Percentiles rank a stretch among this genome's conserved stretches.
These are phyloP conservation scores for Conchocele bisecta DNA, from an alignment of 2,888 invertebrate genomes.

Conservation along the genomic window DNA sequence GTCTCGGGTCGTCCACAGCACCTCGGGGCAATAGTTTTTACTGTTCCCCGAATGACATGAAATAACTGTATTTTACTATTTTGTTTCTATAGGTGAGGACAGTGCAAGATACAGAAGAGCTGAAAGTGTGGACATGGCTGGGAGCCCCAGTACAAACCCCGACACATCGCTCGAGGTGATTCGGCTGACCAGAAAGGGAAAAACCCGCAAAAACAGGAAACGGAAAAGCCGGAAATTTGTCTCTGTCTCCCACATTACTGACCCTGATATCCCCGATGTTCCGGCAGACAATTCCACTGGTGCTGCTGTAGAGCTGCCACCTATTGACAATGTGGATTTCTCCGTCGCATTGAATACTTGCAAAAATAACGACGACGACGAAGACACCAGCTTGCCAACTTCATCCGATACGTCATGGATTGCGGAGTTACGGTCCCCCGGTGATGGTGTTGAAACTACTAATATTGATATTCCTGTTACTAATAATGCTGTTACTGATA, in stretches of 20 bases:
- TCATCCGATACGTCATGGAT: background rate
- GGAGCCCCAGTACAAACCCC: background rate
- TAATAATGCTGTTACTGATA: background rate
- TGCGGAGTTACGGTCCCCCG: slow-evolving; percentile 15
- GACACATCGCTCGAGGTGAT: slow-evolving; percentile 46
- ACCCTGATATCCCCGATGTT: slow-evolving; percentile 25
- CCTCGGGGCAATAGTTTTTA: too few relatives aligned
- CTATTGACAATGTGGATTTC: slow-evolving; percentile 47
- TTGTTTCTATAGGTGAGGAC: too few relatives aligned
- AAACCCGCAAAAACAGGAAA: slow-evolving; percentile 39
- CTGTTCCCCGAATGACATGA: too few relatives aligned
- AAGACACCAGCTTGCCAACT: background rate
- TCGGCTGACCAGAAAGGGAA: slow-evolving; percentile 41
- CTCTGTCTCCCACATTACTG: slow-evolving; percentile 29
- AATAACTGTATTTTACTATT: too few relatives aligned
- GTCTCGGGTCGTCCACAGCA: too few relatives aligned
- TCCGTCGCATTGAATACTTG: slow-evolving; percentile 41
- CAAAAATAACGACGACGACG: slow-evolving; percentile 31
- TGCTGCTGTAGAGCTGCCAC: slow-evolving; percentile 49
- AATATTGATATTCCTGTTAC: background rate
- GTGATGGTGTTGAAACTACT: slow-evolving; percentile 14
- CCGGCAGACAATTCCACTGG: too few relatives aligned
- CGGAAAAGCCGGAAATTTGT: slow-evolving; percentile 55
- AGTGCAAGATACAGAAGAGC: too few relatives aligned
- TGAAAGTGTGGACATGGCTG: too few relatives aligned